Evolutionary conservation across 2,888 invertebrate genomes (phyloP), one percentile per base, ranked within the genome.

Genomic region (Stegana nigrithorax): DNA sequence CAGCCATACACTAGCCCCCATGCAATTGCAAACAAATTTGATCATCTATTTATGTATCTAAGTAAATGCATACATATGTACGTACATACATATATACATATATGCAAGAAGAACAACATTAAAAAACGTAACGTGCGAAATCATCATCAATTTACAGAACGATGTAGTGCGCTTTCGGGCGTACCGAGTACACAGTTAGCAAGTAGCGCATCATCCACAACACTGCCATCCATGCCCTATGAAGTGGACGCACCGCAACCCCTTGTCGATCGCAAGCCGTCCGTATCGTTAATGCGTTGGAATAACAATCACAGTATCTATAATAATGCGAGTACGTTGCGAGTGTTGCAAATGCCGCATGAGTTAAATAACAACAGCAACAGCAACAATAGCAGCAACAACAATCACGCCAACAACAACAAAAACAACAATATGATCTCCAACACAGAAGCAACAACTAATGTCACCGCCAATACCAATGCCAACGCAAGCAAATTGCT

Each of bases 241-340:
- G 91, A 92, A 78, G 86, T 89, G 80, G 91, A 91, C 84, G 87
- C 90, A 60, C 91, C 91, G 63, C 91, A 91, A 86, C 91, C 91
- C 66, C 86, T 92, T 80, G 91, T 91, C 78, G 90, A 88, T 66
- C 87, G 92, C 73, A 90, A 89, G 83, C 90, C 91, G 23, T 89
- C 90, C 42, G 90, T 90, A 62, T 90, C 90, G 32, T 82, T 88
- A 75, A 84, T 88, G 80, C 87, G 88, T 75, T 87, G 88, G 88
- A 84, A 80, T 68, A 78, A 78, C 75, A 75, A 71, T 65, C 72
- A 55, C 36, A 45, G 19, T 19, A 26, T 17, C 56, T 50, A 58
- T 42, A 57, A 73, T 65, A 70, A n/a, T n/a, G n/a, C n/a, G n/a
- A n/a, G n/a, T n/a, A n/a, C n/a, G n/a, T n/a, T n/a, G n/a, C n/a